phyloP scores from a whole-genome alignment of 2,797 vertebrate genomes.

The Eidolon dupreanum region DNA sequence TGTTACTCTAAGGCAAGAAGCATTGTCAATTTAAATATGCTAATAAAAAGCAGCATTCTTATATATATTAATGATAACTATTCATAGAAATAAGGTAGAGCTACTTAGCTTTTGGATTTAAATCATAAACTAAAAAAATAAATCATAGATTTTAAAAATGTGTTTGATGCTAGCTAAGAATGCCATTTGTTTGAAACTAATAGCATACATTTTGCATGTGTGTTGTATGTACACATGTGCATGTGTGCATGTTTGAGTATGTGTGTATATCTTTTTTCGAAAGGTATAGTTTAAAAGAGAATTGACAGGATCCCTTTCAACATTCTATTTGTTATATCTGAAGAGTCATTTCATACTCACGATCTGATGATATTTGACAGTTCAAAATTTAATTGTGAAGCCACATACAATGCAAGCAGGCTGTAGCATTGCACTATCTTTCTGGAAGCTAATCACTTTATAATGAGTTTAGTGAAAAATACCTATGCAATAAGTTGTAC shows the following conservation, averaged over 20 bases:
- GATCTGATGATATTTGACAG: conserved; percentile 76
- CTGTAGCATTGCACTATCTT: conserved; percentile 70
- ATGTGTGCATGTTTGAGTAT: background rate
- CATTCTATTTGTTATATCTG: conserved; percentile 48
- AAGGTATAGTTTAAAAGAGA: conserved; percentile 17
- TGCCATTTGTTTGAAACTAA: conserved; percentile 4
- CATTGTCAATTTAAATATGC: conserved; percentile 21
- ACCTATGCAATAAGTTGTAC: conserved; percentile 85
- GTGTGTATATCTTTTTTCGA: background rate
- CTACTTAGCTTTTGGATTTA: background rate
- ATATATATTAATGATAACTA: background rate
- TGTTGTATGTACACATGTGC: background rate
- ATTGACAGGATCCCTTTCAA: conserved; percentile 4
- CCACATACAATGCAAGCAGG: conserved; percentile 64
- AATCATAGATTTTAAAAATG: background rate
- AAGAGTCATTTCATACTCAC: conserved; percentile 42
- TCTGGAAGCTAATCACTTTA: conserved; percentile 85
- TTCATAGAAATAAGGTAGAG: background rate
- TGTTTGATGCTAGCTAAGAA: background rate
- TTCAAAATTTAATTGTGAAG: conserved; percentile 74
- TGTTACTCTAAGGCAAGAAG: background rate
- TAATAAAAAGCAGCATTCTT: background rate
- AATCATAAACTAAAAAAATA: conserved; percentile 42
- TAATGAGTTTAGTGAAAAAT: conserved; percentile 86
- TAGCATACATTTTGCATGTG: background rate